Evolutionary conservation across 2,888 invertebrate genomes (phyloP).

Genomic region (Periphyllus acericola): DNA sequence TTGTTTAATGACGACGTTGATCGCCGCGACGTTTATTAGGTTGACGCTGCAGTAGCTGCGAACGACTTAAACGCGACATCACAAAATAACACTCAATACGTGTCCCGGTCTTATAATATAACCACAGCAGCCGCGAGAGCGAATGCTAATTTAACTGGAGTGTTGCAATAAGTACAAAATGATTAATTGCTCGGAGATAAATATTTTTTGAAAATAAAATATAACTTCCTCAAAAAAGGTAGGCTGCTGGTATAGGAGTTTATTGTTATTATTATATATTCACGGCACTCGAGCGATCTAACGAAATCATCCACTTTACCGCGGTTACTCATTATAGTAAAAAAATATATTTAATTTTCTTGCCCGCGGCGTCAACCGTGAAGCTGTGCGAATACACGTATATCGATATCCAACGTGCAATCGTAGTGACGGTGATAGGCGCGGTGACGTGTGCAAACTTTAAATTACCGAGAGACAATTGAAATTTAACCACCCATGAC

Average conservation of each 20-base stretch:
- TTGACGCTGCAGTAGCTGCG: not conserved
- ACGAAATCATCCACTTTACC: not conserved
- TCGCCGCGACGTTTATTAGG: not conserved
- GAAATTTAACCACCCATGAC: no score
- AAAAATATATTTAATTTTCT: not conserved
- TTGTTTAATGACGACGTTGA: not conserved
- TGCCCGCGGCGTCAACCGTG: no score
- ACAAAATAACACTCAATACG: not conserved
- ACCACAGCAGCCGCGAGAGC: not conserved
- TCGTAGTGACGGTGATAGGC: no score
- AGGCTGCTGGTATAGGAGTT: not conserved
- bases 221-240: not conserved
- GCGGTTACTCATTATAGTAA: not conserved
- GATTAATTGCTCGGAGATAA: not conserved
- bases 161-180: not conserved
- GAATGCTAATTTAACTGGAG: not conserved
- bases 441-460: no score
- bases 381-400: no score
- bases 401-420: no score
- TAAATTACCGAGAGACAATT: no score
- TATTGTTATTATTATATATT: not conserved
- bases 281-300: not conserved
- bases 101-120: not conserved
- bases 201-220: not conserved
- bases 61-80: not conserved